These are phyloP conservation scores for Nycticebus coucang DNA, from an alignment of 2,113 vertebrate genomes.

Conservation along the genomic window DNA sequence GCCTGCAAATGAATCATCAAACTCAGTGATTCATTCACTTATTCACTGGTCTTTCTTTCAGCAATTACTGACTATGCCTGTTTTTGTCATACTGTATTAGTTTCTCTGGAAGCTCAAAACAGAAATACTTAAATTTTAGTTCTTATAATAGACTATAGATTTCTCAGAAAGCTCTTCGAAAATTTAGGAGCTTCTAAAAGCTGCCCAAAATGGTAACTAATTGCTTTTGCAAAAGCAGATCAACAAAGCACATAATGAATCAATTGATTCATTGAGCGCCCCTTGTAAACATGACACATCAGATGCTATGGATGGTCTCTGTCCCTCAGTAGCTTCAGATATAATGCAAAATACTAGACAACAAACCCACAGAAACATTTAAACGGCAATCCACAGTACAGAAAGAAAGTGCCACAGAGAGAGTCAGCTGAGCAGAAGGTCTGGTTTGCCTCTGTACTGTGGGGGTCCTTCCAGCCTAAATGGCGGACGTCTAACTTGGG, in stretches of 20 bases:
- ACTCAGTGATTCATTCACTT: not conserved
- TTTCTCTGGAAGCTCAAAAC: not conserved
- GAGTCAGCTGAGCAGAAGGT: not conserved
- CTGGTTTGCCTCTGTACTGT: not conserved
- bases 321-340: not conserved
- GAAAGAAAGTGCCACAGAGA: not conserved
- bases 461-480: not conserved
- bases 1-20: not conserved
- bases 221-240: slow-evolving; percentile 21
- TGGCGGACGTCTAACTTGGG: not conserved
- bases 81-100: not conserved
- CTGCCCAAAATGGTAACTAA: not conserved
- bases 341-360: not conserved
- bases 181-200: not conserved
- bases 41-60: not conserved
- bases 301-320: not conserved
- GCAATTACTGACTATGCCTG: not conserved
- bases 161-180: not conserved
- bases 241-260: not conserved
- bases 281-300: not conserved
- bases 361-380: not conserved
- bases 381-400: not conserved
- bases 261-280: not conserved
- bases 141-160: not conserved
- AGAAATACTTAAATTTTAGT: not conserved